A percentile compares a stretch with the other conserved stretches of the same genome.
These are phyloP conservation scores for Helogale parvula DNA, from an alignment of 2,113 vertebrate genomes.

Conservation along the genomic window DNA sequence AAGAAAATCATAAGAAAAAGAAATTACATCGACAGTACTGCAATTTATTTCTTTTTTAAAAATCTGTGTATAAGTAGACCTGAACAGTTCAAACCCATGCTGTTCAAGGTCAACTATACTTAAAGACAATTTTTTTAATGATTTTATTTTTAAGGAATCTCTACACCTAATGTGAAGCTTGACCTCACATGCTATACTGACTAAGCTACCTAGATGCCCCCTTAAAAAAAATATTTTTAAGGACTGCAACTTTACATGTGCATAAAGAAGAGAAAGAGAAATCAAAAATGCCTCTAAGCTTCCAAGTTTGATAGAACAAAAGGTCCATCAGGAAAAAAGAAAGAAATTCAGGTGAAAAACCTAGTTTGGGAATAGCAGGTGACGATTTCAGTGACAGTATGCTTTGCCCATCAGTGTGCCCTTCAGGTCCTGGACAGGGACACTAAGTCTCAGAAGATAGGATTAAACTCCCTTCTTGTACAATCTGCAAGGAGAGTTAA, in stretches of 20 bases:
- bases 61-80: neutral
- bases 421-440: neutral
- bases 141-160: neutral
- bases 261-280: neutral
- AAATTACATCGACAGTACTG: neutral
- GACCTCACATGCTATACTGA: too few relatives aligned
- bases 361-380: neutral
- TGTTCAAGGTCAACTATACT: neutral
- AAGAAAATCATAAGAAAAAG: neutral
- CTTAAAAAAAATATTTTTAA: neutral
- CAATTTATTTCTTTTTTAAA: neutral
- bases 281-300: neutral
- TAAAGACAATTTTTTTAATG: neutral
- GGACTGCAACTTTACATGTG: neutral
- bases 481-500: neutral
- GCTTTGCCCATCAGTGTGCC: neutral
- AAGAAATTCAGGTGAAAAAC: neutral
- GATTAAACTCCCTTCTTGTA: neutral
- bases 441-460: neutral
- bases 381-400: neutral
- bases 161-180: too few relatives aligned
- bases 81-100: neutral
- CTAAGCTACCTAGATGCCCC: too few relatives aligned
- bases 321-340: neutral
- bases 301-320: neutral